Conservation (phyloP, 1,140 invertebrate species). For the Metopolophium dirhodum region DNA sequence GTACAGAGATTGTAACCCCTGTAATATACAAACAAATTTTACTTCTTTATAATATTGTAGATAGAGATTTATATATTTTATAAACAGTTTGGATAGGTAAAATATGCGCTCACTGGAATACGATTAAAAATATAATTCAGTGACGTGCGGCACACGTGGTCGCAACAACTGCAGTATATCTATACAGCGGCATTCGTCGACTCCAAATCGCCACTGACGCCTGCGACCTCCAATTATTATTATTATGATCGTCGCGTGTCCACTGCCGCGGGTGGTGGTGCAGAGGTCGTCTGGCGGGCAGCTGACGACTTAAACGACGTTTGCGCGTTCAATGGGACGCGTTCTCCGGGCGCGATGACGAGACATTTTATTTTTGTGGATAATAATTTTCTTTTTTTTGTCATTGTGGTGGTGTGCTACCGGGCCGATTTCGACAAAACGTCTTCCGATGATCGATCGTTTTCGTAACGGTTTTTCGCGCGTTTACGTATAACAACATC, state of each 20-base stretch:
- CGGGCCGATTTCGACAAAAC: constrained; percentile 28
- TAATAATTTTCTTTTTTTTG: background rate
- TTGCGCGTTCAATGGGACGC: background rate
- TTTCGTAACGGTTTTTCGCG: constrained; percentile 52
- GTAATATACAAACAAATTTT: no score
- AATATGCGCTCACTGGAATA: no score
- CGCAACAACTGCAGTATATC: no score
- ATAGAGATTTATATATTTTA: no score
- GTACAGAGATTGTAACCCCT: no score
- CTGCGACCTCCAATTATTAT: background rate
- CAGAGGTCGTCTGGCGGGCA: background rate
- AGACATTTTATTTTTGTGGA: constrained; percentile 42
- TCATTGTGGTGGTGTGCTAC: background rate
- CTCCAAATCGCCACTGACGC: background rate
- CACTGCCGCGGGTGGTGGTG: background rate
- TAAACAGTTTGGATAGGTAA: no score
- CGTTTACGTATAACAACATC: background rate
- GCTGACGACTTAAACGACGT: constrained; percentile 38
- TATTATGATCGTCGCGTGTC: background rate
- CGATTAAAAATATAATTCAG: no score
- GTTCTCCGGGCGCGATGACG: constrained; percentile 31
- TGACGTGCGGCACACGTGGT: no score
- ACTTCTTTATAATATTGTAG: no score
- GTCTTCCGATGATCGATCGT: constrained; percentile 55
- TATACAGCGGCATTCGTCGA: background rate